Base-by-base conservation (phyloP, 1,140 invertebrate genomes). In the Steinernema khuongi region DNA sequence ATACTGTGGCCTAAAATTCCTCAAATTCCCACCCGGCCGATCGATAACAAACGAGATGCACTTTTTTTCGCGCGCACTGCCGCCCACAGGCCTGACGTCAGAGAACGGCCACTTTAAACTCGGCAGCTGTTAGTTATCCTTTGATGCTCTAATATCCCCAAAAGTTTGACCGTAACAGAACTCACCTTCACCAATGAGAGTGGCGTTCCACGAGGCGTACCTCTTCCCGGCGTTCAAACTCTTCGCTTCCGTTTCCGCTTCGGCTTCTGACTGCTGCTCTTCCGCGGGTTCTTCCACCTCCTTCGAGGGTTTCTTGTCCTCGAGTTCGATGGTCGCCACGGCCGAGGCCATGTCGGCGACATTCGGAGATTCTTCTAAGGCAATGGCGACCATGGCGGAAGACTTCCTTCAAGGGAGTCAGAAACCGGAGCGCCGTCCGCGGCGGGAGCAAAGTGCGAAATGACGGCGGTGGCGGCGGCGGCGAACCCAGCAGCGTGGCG, bases 51-150 rank as follows among this genome's bases (percentile, higher is more conserved):
- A 41, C 14, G 19, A 14, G 50, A 60, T 60, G 50, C 50, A 60
- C 50, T 60, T 60, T 60, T 41, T 60, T 60, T n/a, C n/a, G n/a
- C 50, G 50, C 50, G 50, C 50, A 22, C 50, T 60, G 2, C 26
- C 50, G 14, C 50, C 50, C 50, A 60, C 50, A 60, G 50, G 26
- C 22, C 4, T 60, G 50, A 60, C 50, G 50, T 60, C 50, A 60
- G 14, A 60, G 2, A 14, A 14, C 14, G 11, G 4, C 7, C 11
- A 60, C 50, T 4, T 14, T n/a, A 26, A 7, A 4, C 14, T 22
- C 14, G 50, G 26, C 50, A 60, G 50, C 50, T 60, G 50, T 60
- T 7, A 7, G 50, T n/a, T n/a, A n/a, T n/a, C 4, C 36, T 60
- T 60, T 11, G 50, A 4, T 11, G 50, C 22, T 22, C 4, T 22